Percentiles rank a stretch among this genome's conserved stretches.
These are phyloP conservation scores for Pseudomyrmex dendroicus DNA, from an alignment of 1,140 invertebrate species.

Conservation along the genomic window DNA sequence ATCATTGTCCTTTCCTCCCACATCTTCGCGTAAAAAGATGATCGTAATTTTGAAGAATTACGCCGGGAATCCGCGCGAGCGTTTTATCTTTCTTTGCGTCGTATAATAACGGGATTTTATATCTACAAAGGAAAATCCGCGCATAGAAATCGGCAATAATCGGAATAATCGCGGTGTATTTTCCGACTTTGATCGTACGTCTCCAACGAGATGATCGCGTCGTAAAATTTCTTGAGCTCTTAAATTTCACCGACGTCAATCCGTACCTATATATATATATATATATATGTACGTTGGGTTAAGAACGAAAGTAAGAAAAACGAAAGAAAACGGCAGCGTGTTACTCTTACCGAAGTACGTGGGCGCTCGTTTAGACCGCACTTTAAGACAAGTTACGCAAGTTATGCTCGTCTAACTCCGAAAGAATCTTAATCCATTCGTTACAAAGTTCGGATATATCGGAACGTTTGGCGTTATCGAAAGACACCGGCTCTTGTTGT, in stretches of 20 bases:
- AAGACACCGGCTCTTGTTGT: not conserved
- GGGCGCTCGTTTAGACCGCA: not conserved
- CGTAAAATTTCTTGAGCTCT: not conserved
- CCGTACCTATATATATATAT: not conserved
- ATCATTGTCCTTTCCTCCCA: not conserved
- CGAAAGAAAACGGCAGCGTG: not conserved
- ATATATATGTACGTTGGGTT: not conserved
- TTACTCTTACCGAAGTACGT: not conserved
- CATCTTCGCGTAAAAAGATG: not conserved
- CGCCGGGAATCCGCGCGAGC: not conserved
- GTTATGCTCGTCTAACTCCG: not conserved
- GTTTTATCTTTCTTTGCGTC: conserved; percentile 12
- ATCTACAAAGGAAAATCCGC: not conserved
- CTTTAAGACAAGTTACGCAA: conserved; percentile 19
- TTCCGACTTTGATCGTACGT: not conserved
- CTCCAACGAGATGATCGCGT: not conserved
- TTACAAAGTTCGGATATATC: conserved; percentile 13
- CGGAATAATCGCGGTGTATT: conserved; percentile 1
- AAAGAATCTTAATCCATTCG: conserved; percentile 18
- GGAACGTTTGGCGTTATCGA: conserved; percentile 11
- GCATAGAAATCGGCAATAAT: not conserved
- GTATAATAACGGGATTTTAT: not conserved
- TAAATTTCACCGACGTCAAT: not conserved
- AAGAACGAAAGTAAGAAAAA: not conserved
- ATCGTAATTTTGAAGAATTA: conserved; percentile 31